Percentiles rank a stretch among this genome's conserved stretches.
Conservation (phyloP, 2,888 invertebrate species). For the Troides oblongomaculatus region DNA sequence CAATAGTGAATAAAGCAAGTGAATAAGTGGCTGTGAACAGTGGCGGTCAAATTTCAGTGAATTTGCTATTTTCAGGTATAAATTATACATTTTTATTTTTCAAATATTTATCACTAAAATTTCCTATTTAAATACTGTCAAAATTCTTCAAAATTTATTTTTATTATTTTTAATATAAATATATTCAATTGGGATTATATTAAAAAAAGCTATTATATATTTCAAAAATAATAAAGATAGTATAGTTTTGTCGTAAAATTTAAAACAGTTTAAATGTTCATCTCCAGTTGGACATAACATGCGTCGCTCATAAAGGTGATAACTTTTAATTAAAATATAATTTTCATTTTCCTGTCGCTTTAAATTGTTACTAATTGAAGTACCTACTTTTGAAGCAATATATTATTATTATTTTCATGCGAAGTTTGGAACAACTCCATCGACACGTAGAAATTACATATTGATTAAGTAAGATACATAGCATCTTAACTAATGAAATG, state of each 20-base stretch:
- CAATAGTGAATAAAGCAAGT: conserved; percentile 46
- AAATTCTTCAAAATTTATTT: not conserved
- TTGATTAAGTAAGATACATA: not conserved
- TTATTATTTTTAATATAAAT: not conserved
- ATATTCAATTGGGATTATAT: not conserved
- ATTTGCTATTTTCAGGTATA: conserved; percentile 48
- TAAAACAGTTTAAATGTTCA: conserved; percentile 1
- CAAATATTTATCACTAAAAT: not conserved
- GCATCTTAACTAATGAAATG: too few species aligned
- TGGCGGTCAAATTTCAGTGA: conserved; percentile 37
- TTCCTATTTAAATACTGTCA: not conserved
- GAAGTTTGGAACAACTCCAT: not conserved
- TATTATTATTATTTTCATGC: not conserved
- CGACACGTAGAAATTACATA: conserved; percentile 12
- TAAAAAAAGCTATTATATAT: not conserved
- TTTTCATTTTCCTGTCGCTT: conserved; percentile 13
- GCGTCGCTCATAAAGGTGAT: conserved; percentile 12
- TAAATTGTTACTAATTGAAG: not conserved
- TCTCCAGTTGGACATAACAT: conserved; percentile 7
- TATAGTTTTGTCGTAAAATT: not conserved
- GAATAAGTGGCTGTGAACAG: conserved; percentile 56
- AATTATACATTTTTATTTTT: not conserved
- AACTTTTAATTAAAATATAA: conserved; percentile 11
- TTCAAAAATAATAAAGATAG: not conserved
- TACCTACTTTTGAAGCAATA: not conserved